Evolutionary conservation across 2,888 invertebrate genomes (phyloP), one percentile per base, ranked within the genome.

Genomic region (Leptinotarsa rubiginosa): DNA sequence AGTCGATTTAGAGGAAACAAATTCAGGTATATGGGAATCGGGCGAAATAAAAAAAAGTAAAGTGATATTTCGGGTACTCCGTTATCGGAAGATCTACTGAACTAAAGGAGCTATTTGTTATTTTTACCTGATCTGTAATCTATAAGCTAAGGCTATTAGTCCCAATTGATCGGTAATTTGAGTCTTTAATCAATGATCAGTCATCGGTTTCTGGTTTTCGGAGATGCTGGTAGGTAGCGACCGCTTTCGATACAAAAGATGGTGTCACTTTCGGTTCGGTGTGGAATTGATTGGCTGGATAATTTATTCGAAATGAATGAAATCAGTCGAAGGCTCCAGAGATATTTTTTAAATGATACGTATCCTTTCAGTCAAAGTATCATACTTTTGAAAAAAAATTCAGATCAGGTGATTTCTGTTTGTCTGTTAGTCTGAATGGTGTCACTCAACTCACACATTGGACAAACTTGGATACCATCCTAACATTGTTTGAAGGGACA

Each of bases 41-140:
- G n/a, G 7, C 25, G 62, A n/a, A 62, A 41, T 41, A 41, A 62
- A 77, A 80, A 81, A 81, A 82, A 81, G 77, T 84, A 85, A 86
- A 86, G 86, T 86, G 85, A 85, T 81, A 85, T 86, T 86, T 86
- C 85, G 84, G 85, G 85, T 86, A 86, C 84, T 83, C 73, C 65
- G 81, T 83, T 75, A 75, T 75, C 75, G 77, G 73, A 75, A 76
- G 78, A 83, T 83, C 83, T 80, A 80, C 79, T 78, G 74, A 79
- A 80, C 80, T 82, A 82, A 83, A 76, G 83, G 83, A 85, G 85
- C 87, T 86, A 87, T 87, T 87, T 87, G 87, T 87, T 87, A 86
- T 85, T 85, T 75, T 86, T 83, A 84, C 80, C 83, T 83, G 86
- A 85, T 85, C 84, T 81, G 79, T 80, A 83, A 83, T 85, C 85